Evolutionary conservation across 2,113 vertebrate species (phyloP).

Genomic region (Plotosus lineatus): DNA sequence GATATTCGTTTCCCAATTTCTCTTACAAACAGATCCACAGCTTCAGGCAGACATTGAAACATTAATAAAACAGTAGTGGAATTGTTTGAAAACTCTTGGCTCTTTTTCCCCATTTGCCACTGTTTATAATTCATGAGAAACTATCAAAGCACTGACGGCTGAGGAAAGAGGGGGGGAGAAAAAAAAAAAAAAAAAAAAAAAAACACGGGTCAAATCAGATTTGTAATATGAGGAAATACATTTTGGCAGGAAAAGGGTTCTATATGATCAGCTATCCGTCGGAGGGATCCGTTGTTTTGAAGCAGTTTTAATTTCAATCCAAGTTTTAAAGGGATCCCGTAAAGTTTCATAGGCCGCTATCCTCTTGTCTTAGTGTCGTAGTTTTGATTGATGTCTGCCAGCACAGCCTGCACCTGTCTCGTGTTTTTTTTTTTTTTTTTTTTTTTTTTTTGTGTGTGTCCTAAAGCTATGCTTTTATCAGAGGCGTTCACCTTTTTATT

Average conservation of each 20-base stretch:
- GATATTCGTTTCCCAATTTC: conserved; percentile 29
- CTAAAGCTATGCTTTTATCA: conserved; percentile 49
- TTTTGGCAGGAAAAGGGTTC: conserved; percentile 66
- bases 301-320: conserved; percentile 64
- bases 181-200: conserved; percentile 44
- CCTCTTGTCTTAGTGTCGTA: conserved; percentile 63
- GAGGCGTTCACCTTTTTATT: conserved; percentile 39
- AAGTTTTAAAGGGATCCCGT: conserved; percentile 69
- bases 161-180: no score
- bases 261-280: conserved; percentile 61
- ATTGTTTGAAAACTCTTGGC: conserved; percentile 28
- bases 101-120: conserved; percentile 35
- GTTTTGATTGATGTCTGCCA: conserved; percentile 70
- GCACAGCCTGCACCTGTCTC: conserved; percentile 63
- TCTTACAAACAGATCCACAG: conserved; percentile 46
- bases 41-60: conserved; percentile 58
- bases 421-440: conserved; percentile 72
- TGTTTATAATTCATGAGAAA: conserved; percentile 83
- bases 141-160: conserved; percentile 75
- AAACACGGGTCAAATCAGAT: conserved; percentile 71
- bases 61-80: conserved; percentile 66
- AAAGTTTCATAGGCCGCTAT: conserved; percentile 62
- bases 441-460: conserved; percentile 67
- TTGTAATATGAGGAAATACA: conserved; percentile 76
- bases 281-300: conserved; percentile 67